phyloP scores from a whole-genome alignment of 2,113 vertebrate genomes.

The Daubentonia madagascariensis region DNA sequence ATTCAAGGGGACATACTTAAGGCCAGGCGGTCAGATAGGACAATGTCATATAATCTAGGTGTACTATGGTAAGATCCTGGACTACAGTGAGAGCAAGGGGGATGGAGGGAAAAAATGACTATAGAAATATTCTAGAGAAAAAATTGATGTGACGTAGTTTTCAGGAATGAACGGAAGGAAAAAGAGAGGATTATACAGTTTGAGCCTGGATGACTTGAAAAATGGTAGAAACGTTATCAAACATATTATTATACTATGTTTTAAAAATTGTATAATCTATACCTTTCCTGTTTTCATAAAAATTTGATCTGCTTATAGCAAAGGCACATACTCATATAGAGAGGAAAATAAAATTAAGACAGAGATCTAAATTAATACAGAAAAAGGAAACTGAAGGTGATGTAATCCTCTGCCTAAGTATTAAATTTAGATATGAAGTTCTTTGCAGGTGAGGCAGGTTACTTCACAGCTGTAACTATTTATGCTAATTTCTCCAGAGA shows the following conservation, averaged over 20 bases:
- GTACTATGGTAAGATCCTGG: neutral
- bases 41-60: neutral
- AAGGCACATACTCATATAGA: neutral
- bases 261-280: neutral
- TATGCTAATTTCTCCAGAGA: neutral
- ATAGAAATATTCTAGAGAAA: neutral
- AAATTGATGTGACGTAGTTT: neutral
- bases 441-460: neutral
- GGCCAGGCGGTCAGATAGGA: neutral
- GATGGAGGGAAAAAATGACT: rapidly evolving
- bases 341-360: neutral
- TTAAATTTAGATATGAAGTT: neutral
- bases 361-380: neutral
- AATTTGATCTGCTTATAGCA: neutral
- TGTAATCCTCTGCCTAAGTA: neutral
- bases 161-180: neutral
- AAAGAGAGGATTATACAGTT: neutral
- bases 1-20: neutral
- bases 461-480: neutral
- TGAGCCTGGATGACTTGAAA: neutral
- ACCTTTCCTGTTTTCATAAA: neutral
- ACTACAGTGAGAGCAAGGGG: neutral
- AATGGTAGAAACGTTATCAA: neutral
- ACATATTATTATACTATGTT: neutral
- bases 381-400: neutral